Evolutionary conservation across 2,797 vertebrate species (phyloP).

Genomic region (Trematomus bernacchii): DNA sequence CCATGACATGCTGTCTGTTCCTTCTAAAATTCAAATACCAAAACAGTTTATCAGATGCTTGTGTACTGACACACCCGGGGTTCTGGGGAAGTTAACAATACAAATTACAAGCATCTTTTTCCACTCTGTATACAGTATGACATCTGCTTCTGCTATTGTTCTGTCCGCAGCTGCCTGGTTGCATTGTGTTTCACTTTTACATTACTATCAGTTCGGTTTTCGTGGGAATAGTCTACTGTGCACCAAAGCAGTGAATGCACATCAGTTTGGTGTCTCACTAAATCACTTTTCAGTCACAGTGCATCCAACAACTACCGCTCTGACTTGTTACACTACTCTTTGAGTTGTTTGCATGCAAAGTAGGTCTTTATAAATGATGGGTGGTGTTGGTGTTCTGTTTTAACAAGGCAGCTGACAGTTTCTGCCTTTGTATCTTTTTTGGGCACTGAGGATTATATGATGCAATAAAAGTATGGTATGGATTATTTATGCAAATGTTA

Average conservation of each 20-base stretch:
- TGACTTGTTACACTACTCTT: constrained; percentile 37
- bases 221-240: constrained; percentile 8
- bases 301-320: constrained; percentile 25
- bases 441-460: no score
- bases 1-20: constrained; percentile 37
- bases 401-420: constrained; percentile 34
- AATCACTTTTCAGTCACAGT: constrained; percentile 32
- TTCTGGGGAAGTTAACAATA: constrained; percentile 22
- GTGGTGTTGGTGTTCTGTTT: constrained; percentile 50
- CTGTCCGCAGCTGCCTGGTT: constrained; percentile 47
- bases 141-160: constrained; percentile 50
- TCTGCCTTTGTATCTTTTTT: constrained; percentile 34
- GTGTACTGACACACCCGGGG: constrained; percentile 46
- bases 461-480: neutral
- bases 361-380: constrained; percentile 46
- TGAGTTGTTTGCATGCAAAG: constrained; percentile 51
- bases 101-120: constrained; percentile 51
- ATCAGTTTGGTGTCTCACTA: neutral
- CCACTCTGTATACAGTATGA: constrained; percentile 14
- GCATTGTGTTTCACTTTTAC: constrained; percentile 18
- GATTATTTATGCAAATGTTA: constrained; percentile 28
- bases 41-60: constrained; percentile 35
- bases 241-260: constrained; percentile 4
- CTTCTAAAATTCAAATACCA: constrained; percentile 28
- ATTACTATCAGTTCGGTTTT: neutral